Evolutionary conservation across 2,888 invertebrate species (phyloP), one percentile per base, ranked within the genome.

Genomic region (Hemaris fuciformis): DNA sequence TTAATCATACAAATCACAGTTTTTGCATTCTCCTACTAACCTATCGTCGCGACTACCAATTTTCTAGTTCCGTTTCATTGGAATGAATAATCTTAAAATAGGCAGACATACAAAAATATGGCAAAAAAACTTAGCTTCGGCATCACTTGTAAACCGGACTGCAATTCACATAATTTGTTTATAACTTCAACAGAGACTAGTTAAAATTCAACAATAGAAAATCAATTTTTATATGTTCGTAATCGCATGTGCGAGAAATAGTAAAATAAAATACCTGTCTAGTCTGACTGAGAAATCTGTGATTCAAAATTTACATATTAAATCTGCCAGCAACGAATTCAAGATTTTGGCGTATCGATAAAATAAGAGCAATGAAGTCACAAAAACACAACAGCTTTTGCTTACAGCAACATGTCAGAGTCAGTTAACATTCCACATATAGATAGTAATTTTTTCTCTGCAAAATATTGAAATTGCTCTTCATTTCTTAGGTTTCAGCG

Each of bases 1-100:
- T 91, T 92, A 92, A 88, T 89, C 89, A 81, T 91, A 92, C 89
- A 83, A 89, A 92, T 92, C 92, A 91, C 91, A 91, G 91, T 89
- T 89, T 83, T 90, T 89, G 88, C 89, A 89, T 91, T 91, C 89
- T 82, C 73, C 88, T 91, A 90, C 84, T 87, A 87, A 91, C 78
- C 85, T 91, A 91, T 83, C 89, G 81, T 84, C 88, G 81, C 87
- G 81, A 84, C 91, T 88, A 89, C 80, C 83, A 85, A 83, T 84
- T 86, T 79, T 76, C 83, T 88, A 87, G 77, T 79, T 83, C 84
- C 79, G 81, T 75, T 79, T 82, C 76, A 84, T 76, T 89, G 91
- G 90, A 91, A 90, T 91, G 88, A 85, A 83, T 84, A 74, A 77
- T 78, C 82, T 84, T 85, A 85, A 72, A 72, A 77, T 81, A 80